Evolutionary conservation across 2,888 invertebrate species (phyloP).

Genomic region (Busseola fusca): DNA sequence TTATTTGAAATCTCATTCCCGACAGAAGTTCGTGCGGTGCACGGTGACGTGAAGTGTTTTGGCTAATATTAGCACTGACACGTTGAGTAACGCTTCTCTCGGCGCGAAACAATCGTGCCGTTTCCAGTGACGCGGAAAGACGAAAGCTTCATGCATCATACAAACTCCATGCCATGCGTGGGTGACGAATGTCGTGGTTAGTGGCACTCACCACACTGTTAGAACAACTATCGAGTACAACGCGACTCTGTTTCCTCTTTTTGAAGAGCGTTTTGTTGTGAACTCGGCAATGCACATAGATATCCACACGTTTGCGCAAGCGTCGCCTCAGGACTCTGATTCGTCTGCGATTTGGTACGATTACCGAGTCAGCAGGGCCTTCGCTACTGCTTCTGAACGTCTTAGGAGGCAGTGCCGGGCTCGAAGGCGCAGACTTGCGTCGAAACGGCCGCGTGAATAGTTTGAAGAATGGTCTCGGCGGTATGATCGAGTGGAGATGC

Average conservation of each 20-base stretch:
- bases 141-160: slow-evolving; percentile 75
- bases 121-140: slow-evolving; percentile 63
- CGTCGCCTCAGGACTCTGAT: slow-evolving; percentile 79
- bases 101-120: slow-evolving; percentile 60
- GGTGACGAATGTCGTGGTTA: slow-evolving; percentile 70
- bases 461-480: slow-evolving; percentile 90
- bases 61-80: slow-evolving; percentile 77
- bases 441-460: slow-evolving; percentile 91
- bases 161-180: slow-evolving; percentile 77
- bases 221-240: slow-evolving; percentile 76
- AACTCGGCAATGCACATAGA: slow-evolving; percentile 86
- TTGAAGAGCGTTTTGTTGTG: slow-evolving; percentile 72
- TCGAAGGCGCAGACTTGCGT: slow-evolving; percentile 91
- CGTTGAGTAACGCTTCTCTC: slow-evolving; percentile 59
- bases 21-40: slow-evolving; percentile 84
- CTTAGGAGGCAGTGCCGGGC: slow-evolving; percentile 90
- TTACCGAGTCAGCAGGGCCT: slow-evolving; percentile 86
- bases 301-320: slow-evolving; percentile 83
- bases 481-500: slow-evolving; percentile 88
- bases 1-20: slow-evolving; percentile 81
- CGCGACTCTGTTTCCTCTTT: slow-evolving; percentile 74
- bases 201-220: slow-evolving; percentile 88
- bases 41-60: slow-evolving; percentile 70
- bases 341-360: slow-evolving; percentile 77
- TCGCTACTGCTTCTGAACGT: slow-evolving; percentile 86